Conservation (phyloP, 2,888 invertebrate species). For the Cetonia aurata region DNA sequence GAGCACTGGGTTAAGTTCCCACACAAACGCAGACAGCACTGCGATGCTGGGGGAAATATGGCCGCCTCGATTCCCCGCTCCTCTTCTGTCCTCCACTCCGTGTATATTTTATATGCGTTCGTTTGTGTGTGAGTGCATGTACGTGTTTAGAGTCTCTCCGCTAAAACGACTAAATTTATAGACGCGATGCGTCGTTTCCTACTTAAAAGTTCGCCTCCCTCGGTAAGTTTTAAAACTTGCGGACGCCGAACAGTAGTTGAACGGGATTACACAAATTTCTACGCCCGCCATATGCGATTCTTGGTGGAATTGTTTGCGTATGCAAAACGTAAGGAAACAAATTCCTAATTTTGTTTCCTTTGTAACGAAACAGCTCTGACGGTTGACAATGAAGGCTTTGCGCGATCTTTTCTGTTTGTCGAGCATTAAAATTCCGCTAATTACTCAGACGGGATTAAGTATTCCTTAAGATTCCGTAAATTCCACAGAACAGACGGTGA, state of each 20-base stretch:
- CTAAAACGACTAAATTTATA: neutral
- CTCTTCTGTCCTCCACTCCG: too few species aligned
- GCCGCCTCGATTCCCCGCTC: neutral
- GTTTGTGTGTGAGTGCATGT: neutral
- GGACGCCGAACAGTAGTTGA: conserved; percentile 27
- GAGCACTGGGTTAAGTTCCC: conserved; percentile 26
- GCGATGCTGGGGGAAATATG: neutral
- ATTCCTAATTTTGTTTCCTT: conserved; percentile 24
- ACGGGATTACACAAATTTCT: conserved; percentile 30
- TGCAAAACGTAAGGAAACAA: conserved; percentile 22
- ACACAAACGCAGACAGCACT: neutral
- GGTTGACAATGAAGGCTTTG: neutral
- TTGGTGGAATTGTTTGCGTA: conserved; percentile 29
- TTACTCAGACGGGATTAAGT: conserved; percentile 3
- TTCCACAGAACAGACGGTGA: too few species aligned
- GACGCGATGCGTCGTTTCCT: neutral
- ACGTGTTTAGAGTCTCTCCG: neutral
- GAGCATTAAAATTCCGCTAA: conserved; percentile 14
- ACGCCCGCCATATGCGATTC: neutral
- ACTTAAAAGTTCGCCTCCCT: conserved; percentile 20
- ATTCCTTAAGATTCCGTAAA: neutral
- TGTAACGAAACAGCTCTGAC: conserved; percentile 17
- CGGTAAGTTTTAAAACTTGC: conserved; percentile 22
- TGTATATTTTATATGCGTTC: too few species aligned
- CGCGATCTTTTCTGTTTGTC: conserved; percentile 20